phyloP scores from a whole-genome alignment of 2,113 vertebrate genomes.

The Acanthisitta chloris region DNA sequence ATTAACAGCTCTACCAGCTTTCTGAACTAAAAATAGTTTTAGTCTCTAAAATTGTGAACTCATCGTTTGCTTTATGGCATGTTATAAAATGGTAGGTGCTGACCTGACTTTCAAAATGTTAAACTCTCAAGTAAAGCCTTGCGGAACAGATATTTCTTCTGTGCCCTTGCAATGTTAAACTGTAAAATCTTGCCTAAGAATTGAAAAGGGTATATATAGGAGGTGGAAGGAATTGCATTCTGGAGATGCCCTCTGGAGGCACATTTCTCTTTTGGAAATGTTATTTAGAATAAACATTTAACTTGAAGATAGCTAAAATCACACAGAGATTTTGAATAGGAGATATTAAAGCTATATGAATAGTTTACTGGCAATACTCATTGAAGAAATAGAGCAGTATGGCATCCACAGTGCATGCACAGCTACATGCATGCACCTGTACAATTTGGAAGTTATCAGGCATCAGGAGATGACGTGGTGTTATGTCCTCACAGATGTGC shows the following conservation, averaged over 20 bases:
- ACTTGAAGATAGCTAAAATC: neutral
- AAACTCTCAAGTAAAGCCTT: neutral
- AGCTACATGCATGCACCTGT: neutral
- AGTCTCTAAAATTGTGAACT: neutral
- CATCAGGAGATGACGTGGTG: neutral
- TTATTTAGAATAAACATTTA: neutral
- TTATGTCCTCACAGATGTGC: conserved; percentile 80
- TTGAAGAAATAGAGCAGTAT: neutral
- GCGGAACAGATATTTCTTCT: neutral
- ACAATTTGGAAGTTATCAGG: neutral
- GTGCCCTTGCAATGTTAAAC: neutral
- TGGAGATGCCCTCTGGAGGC: neutral
- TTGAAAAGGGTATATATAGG: neutral
- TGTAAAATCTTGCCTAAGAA: neutral
- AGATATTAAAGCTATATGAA: neutral
- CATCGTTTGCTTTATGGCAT: neutral
- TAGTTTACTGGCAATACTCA: neutral
- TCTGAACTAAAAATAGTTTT: neutral
- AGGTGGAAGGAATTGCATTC: neutral
- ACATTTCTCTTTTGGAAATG: neutral
- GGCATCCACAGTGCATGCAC: neutral
- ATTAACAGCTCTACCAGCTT: conserved; percentile 9
- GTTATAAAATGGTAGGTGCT: conserved; percentile 6
- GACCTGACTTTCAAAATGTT: neutral
- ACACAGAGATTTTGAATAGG: neutral